Evolutionary conservation across 92 coral and sea anemone species (phyloP), one percentile per base, ranked within the genome.

Genomic region (Siderastrea siderea): DNA sequence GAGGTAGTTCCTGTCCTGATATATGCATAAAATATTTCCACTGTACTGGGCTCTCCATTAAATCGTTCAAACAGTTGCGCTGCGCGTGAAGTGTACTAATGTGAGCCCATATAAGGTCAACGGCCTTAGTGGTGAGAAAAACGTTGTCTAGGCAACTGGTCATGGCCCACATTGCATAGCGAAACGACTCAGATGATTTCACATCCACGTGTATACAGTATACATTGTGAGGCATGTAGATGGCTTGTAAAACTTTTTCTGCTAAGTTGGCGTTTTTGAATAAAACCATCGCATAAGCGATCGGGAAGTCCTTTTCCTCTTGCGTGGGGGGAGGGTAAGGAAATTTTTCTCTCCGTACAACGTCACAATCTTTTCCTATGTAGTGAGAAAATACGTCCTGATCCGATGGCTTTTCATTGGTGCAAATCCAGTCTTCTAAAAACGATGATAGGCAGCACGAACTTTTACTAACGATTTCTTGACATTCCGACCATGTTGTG

Each of bases 11-110:
- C 19, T 78, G 71, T 15, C 83, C 83, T 2, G 83, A 61, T 16
- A 63, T 62, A 43, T 81, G 77, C 77, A 81, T 81, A 64, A 81
- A 81, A 68, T 81, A 81, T 68, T 81, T 81, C 86, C 86, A 81
- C 68, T 68, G 11, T 17, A 81, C 68, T 14, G 67, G 53, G 46
- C 77, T 68, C 16, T 53, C 53, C 67, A 68, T 47, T 44, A 81
- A 44, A 44, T 81, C 86, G 1, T 68, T 68, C 46, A 81, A 15
- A 58, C 86, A 81, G 67, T 71, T 71, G 7, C 61, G 50, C n/a
- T 68, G 75, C 17, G 86, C 86, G 15, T 81, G 26, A 1, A 81
- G 76, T 9, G 68, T 68, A 54, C 76, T 81, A 1, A 81, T 46
- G 14, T 68, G 76, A 15, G 76, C 26, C 86, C 86, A 81, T 53